phyloP scores from a whole-genome alignment of 2,888 invertebrate species.

The Hyppa rectilinea region DNA sequence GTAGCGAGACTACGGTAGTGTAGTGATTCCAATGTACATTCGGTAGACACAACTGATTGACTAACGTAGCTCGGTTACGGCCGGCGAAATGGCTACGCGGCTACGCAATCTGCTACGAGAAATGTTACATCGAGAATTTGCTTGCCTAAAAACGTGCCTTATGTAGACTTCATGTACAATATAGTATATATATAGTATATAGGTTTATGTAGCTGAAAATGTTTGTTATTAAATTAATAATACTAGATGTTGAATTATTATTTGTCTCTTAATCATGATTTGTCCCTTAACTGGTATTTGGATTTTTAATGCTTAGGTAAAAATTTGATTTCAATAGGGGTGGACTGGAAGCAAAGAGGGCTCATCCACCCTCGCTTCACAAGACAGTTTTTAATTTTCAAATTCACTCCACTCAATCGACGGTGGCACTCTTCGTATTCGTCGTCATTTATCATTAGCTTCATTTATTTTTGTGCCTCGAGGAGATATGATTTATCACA shows the following conservation, averaged over 20 bases:
- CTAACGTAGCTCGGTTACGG: slow-evolving; percentile 56
- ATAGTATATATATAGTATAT: too few relatives aligned
- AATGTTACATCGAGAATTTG: slow-evolving; percentile 29
- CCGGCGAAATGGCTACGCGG: slow-evolving; percentile 53
- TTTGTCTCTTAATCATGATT: background rate
- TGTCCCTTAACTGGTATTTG: background rate
- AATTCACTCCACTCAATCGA: slow-evolving; percentile 84
- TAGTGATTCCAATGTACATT: slow-evolving; percentile 55
- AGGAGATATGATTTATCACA: slow-evolving; percentile 90
- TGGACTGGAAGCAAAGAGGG: background rate
- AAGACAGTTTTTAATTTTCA: slow-evolving; percentile 78
- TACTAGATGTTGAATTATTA: background rate
- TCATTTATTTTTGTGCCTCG: slow-evolving; percentile 90
- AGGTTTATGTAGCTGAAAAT: background rate
- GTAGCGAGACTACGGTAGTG: slow-evolving; percentile 26
- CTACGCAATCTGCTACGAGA: slow-evolving; percentile 60
- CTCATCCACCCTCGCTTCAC: slow-evolving; percentile 33
- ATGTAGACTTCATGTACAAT: slow-evolving; percentile 8
- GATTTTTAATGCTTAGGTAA: background rate
- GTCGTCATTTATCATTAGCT: slow-evolving; percentile 89
- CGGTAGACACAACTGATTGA: slow-evolving; percentile 59
- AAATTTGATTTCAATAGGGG: background rate
- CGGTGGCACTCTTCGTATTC: slow-evolving; percentile 80
- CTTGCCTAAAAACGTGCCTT: slow-evolving; percentile 21
- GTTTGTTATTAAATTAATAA: background rate